Conservation (phyloP, 2,113 vertebrate species). For the Chascanopsetta lugubris region DNA sequence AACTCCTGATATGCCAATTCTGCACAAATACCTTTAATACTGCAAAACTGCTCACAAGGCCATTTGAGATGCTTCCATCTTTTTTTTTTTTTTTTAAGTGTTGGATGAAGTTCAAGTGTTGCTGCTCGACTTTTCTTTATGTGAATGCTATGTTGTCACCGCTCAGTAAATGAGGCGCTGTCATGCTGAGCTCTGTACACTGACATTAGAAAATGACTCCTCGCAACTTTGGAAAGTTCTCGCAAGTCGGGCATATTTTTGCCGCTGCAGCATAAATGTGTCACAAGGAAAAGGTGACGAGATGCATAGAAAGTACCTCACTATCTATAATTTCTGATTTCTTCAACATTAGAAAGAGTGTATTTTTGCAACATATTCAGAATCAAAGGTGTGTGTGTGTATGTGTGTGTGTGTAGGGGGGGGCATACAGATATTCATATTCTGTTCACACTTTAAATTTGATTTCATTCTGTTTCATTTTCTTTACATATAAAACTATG, state of each 20-base stretch:
- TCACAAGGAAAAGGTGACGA: constrained; percentile 3
- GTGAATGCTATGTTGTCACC: background rate
- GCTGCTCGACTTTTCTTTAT: background rate
- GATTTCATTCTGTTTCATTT: no score
- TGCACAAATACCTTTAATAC: background rate
- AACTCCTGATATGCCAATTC: constrained; percentile 15
- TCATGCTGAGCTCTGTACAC: constrained; percentile 1
- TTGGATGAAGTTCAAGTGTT: background rate
- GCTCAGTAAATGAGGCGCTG: background rate
- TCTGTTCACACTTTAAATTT: no score
- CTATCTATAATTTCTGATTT: constrained; percentile 43
- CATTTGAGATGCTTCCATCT: background rate
- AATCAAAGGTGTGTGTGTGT: no score
- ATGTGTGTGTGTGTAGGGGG: no score
- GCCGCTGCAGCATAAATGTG: constrained; percentile 51
- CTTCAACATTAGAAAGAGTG: constrained; percentile 21
- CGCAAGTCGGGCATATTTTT: constrained; percentile 39
- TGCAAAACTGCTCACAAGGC: background rate
- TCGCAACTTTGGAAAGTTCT: constrained; percentile 28
- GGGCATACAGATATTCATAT: no score
- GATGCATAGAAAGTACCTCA: constrained; percentile 22
- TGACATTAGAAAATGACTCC: constrained; percentile 24
- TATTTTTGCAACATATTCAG: constrained; percentile 17
- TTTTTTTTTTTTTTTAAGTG: background rate
- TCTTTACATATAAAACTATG: no score